These are phyloP conservation scores for Rallus limicola DNA, from an alignment of 2,113 vertebrate species.

Conservation along the genomic window DNA sequence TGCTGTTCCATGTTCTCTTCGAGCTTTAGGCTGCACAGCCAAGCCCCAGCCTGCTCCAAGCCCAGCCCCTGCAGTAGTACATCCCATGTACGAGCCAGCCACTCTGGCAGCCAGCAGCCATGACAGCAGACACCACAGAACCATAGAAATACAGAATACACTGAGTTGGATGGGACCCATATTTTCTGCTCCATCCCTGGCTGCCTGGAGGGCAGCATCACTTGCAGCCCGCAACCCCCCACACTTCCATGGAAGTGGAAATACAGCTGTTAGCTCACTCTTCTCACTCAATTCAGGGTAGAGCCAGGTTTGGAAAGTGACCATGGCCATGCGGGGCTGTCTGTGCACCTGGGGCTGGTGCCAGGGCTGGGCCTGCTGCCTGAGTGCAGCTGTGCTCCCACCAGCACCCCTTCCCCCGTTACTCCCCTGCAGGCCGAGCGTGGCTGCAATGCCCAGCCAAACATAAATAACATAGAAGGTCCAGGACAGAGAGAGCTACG, in stretches of 20 bases:
- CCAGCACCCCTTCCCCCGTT: accelerated
- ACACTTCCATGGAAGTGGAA: background rate
- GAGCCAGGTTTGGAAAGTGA: background rate
- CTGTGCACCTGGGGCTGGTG: accelerated
- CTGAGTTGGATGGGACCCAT: too few species aligned
- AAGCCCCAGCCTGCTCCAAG: background rate
- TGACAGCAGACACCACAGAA: background rate
- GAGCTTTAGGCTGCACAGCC: background rate
- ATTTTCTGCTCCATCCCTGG: background rate
- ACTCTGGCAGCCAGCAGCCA: background rate
- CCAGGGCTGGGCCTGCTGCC: background rate
- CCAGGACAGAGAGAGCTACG: background rate
- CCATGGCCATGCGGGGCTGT: accelerated
- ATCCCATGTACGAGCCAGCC: background rate
- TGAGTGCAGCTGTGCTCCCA: accelerated
- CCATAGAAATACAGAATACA: too few species aligned
- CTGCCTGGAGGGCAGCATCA: background rate
- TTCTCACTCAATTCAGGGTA: background rate
- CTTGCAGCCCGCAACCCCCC: accelerated
- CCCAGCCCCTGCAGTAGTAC: background rate
- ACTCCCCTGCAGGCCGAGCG: background rate
- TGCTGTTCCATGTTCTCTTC: background rate
- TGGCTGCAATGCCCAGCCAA: background rate
- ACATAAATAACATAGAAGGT: background rate
- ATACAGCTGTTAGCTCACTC: background rate